Conservation (phyloP, 2,113 vertebrate genomes). For the Gallinago paraguaiae region DNA sequence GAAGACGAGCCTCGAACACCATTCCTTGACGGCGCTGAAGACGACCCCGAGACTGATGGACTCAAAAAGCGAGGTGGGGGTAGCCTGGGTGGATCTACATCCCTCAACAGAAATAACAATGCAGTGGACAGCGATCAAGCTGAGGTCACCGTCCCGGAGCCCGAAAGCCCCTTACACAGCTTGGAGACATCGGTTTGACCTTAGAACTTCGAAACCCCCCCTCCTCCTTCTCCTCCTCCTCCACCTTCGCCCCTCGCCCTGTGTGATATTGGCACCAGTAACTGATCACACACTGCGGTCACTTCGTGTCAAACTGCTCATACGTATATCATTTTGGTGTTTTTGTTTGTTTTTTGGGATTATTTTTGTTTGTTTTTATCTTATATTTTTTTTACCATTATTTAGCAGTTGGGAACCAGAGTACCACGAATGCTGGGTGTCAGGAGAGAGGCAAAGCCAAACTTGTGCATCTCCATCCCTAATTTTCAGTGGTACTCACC, state of each 20-base stretch:
- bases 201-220: constrained; percentile 8
- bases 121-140: constrained; percentile 69
- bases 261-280: constrained; percentile 43
- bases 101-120: constrained; percentile 78
- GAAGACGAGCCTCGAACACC: constrained; percentile 84
- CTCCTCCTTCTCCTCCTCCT: background rate
- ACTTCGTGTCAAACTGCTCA: constrained; percentile 62
- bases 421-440: constrained; percentile 2
- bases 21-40: constrained; percentile 80
- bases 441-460: constrained; percentile 34
- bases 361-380: too few species aligned
- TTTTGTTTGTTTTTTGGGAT: background rate
- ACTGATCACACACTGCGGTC: constrained; percentile 45
- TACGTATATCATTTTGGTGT: constrained; percentile 9
- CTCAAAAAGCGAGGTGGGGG: constrained; percentile 54
- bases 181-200: constrained; percentile 81
- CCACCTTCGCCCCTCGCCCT: background rate
- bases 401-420: constrained; percentile 54
- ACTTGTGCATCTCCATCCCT: constrained; percentile 34
- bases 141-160: constrained; percentile 54
- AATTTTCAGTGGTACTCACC: constrained; percentile 38
- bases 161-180: constrained; percentile 75
- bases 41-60: constrained; percentile 74
- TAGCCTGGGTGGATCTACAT: background rate
- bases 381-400: background rate